Evolutionary conservation across 2,888 invertebrate species (phyloP), one percentile per base, ranked within the genome.

Genomic region (Timandra comae): DNA sequence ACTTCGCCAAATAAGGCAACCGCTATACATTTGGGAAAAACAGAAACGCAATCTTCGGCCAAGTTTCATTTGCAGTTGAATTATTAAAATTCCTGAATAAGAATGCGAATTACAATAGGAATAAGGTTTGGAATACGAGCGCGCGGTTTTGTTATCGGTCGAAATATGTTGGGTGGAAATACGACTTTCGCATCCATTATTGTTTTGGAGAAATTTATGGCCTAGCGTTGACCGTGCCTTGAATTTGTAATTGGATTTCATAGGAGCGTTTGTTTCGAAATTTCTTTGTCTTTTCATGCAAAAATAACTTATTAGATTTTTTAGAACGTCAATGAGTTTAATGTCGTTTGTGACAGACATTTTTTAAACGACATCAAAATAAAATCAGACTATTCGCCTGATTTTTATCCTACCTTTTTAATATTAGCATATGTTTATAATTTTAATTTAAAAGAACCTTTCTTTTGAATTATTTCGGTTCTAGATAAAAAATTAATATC

Each of bases 171-270:
- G 49, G 41, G 32, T 22, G 43, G 41, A 46, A 49, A 49, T 53
- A 53, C 49, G 46, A 47, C 41, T 56, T 42, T 45, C 40, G 52
- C 50, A 59, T 60, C 55, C 59, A 60, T 62, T 65, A 69, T 69
- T 67, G 67, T 73, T 70, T 66, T 61, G 55, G 46, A 40, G 46
- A 63, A 70, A 71, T 72, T 68, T 72, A 71, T 72, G 52, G 63
- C 56, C 48, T 35, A 39, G 28, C 38, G 51, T 50, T 49, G 56
- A 49, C 50, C 63, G 63, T 69, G 70, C 42, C 53, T 58, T 57
- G 74, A 70, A 71, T 71, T 63, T 60, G 56, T 70, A 68, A 70
- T 69, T 65, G 49, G 52, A 62, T 62, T 67, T 65, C 49, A 57
- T 53, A 49, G 56, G 55, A 53, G 51, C 52, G 54, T 49, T 62